Base-by-base conservation (phyloP, 2,113 vertebrate genomes). In the Pomatorhinus ruficollis region DNA sequence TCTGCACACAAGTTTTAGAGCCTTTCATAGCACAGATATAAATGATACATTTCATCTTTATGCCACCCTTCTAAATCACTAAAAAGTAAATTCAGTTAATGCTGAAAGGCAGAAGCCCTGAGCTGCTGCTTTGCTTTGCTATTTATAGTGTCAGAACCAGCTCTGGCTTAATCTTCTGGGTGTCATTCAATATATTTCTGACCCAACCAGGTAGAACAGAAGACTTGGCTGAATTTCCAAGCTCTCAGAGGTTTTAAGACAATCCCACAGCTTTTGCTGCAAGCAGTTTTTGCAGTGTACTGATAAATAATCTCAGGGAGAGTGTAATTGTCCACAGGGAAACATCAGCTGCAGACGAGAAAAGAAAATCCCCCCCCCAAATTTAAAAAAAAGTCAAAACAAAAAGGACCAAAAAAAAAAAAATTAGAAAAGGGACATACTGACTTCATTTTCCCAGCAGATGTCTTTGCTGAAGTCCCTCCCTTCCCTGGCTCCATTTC, bases 1-100 rank as follows among this genome's bases (percentile, higher is more conserved):
- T 77, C 68, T 64, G 75, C 35, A n/a, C 63, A 70, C 71, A 77
- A 77, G 63, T 92, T 86, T 93, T 94, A 94, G 44, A 92, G 35
- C 90, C 80, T 75, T 92, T 92, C 95, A 52, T 52, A 70, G 47
- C 68, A 75, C 52, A 60, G 69, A 60, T 87, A 94, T 44, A 95
- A 94, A 90, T 81, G 90, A 95, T 94, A 94, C 85, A 89, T 96
- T 94, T 92, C 76, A 61, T 87, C 65, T 95, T 95, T 94, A 90
- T 64, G 42, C 76, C n/a, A 65, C 40, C 72, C 49, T 87, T 81
- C 61, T 94, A 93, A 96, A 94, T 90, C 85, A 89, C 76, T 37
- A 44, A 79, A 87, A 90, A 39, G 45, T 69, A 95, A 93, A 94
- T 89, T 56, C 88, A 54, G 57, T 71, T 92, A 90, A 78, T 69